Evolutionary conservation across 2,113 vertebrate genomes (phyloP), one percentile per base, ranked within the genome.

Genomic region (Anarrhichthys ocellatus): DNA sequence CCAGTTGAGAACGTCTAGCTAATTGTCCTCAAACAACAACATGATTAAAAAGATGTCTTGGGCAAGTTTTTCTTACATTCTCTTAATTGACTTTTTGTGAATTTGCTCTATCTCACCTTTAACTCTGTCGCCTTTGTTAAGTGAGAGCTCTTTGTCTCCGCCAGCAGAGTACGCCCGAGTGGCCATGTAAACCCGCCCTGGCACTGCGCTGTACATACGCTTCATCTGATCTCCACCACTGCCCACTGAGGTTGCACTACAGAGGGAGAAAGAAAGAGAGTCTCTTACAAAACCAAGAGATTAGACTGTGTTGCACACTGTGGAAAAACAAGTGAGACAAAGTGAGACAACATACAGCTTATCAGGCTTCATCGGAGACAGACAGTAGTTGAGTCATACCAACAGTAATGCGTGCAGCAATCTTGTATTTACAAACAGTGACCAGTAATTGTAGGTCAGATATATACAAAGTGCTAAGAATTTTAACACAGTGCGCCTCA

Each of bases 71-170:
- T 38, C 29, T 62, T 58, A 34, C 6, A 40, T 34, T 14, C 9
- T 44, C 36, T 58, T 24, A 38, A 44, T 76, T 36, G 3, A 56
- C 0, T 22, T 5, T 40, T 27, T 69, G 6, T 20, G 24, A 5
- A 65, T 40, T n/a, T 22, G 0, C 69, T 67, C 9, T 4, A 3
- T 80, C 88, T 92, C 92, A 97, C 97, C 97, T 96, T 97, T 98
- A 78, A 97, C 96, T 88, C 96, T 97, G 93, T 98, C 97, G 10
- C 97, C 97, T 91, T 97, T 98, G 94, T 92, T 98, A 78, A 98
- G 89, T 29, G 94, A 95, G 76, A 98, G 96, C 88, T 97, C 97
- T 9, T 96, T 94, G 68, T 98, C 97, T 5, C 93, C 96, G 24
- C 95, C 95, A 0, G 97, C 95, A 56, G 96, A 95, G 93, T 98